Evolutionary conservation across 2,888 invertebrate genomes (phyloP).

Genomic region (Dysmachus trigonus): DNA sequence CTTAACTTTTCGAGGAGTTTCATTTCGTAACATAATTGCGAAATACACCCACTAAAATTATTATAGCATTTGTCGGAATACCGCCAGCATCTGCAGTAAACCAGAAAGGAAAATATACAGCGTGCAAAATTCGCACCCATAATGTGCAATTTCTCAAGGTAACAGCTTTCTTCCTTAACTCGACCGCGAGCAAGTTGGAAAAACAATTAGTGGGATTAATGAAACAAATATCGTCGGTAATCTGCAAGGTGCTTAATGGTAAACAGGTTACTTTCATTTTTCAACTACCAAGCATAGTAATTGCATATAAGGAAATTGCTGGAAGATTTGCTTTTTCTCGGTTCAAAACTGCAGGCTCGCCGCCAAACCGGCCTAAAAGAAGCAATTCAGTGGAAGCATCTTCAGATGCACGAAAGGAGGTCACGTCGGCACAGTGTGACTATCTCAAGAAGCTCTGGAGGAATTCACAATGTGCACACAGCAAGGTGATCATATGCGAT

Average conservation of each 20-base stretch:
- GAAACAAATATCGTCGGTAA: conserved; percentile 15
- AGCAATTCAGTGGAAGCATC: neutral
- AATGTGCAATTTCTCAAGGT: conserved; percentile 11
- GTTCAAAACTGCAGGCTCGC: conserved; percentile 7
- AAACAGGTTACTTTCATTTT: conserved; percentile 35
- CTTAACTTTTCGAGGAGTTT: neutral
- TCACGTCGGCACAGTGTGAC: conserved; percentile 1
- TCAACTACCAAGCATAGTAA: neutral
- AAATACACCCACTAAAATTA: neutral
- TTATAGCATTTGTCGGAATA: neutral
- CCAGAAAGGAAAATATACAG: neutral
- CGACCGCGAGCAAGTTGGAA: neutral
- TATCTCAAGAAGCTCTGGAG: neutral
- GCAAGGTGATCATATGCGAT: conserved; percentile 15
- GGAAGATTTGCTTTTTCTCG: neutral
- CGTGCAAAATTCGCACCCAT: neutral
- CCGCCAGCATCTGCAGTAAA: neutral
- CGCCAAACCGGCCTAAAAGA: neutral
- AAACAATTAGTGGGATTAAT: conserved; percentile 29
- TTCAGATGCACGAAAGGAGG: conserved; percentile 16
- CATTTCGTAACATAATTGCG: neutral
- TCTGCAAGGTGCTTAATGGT: neutral
- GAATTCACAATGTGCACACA: conserved; percentile 9
- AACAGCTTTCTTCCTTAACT: conserved; percentile 6
- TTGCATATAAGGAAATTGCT: conserved; percentile 20